Base-by-base conservation (phyloP, 2,113 vertebrate genomes). In the Malurus elegans region DNA sequence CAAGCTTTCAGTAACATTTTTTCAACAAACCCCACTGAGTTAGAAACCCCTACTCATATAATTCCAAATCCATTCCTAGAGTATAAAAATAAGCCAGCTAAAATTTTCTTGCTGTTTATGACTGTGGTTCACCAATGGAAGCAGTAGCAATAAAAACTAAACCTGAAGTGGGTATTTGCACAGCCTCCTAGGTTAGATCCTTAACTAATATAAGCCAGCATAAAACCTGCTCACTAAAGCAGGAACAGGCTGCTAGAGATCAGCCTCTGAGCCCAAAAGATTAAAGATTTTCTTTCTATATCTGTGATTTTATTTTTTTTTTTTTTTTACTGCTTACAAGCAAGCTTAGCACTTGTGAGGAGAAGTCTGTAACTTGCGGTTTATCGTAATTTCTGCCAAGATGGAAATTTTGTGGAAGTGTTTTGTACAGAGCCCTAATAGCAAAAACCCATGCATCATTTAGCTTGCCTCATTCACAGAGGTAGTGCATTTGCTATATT, bases 401-500 rank as follows among this genome's bases (percentile, higher is more conserved):
- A 60, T 21, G 18, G 53, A 75, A 64, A 56, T 57, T 64, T 92
- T 61, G 45, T 71, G 26, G 14, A 70, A 84, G 29, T 60, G 56
- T 85, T 81, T 67, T 88, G 10, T 38, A 81, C 62, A 89, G 79
- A 97, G 88, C 19, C 86, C 11, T 57, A 92, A 86, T 23, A 88
- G 58, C 64, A 94, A 82, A 94, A 86, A 84, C 26, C 44, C 56
- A 92, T 84, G 86, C 74, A 91, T 96, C 88, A 96, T 91, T 94
- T 94, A 95, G 40, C 56, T 91, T 76, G 61, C 56, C 56, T 96
- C 91, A 44, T 81, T 92, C 92, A 94, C 10, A 79, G 71, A 96
- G 65, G 88, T 76, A 97, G 44, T 95, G 91, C 97, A 98, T 95
- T 98, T 98, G 96, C 88, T 80, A 48, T 97, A 98, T 98, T 98